A percentile compares a stretch with the other conserved stretches of the same genome.
These are phyloP conservation scores for Drosophila austrosaltans DNA, from an alignment of 2,888 invertebrate species.

Conservation along the genomic window DNA sequence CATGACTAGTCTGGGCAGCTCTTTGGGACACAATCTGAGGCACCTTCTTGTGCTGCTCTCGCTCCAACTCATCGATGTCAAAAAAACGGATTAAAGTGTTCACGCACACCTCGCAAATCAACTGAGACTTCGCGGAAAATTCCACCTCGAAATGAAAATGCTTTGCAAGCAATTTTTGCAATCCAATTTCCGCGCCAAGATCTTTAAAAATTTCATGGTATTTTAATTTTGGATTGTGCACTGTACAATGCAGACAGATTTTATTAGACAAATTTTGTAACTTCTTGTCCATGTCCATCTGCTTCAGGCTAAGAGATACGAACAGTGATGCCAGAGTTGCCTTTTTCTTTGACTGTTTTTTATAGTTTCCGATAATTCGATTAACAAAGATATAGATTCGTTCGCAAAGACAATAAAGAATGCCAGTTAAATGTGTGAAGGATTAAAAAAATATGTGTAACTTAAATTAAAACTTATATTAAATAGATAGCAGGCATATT, in stretches of 20 bases:
- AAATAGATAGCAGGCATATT: too few relatives aligned
- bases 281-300: constrained; percentile 72
- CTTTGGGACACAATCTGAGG: too few relatives aligned
- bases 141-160: constrained; percentile 69
- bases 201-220: constrained; percentile 80
- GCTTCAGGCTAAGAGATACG: constrained; percentile 29
- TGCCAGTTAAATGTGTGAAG: not conserved
- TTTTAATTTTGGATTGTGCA: constrained; percentile 52
- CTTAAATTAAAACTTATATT: too few relatives aligned
- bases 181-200: constrained; percentile 76
- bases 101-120: constrained; percentile 75
- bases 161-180: constrained; percentile 66
- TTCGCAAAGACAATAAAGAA: too few relatives aligned
- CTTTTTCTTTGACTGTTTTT: not conserved
- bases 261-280: constrained; percentile 21
- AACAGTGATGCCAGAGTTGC: not conserved
- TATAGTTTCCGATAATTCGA: not conserved
- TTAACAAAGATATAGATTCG: too few relatives aligned
- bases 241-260: constrained; percentile 73
- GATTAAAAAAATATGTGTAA: too few relatives aligned
- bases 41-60: constrained; percentile 35
- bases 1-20: too few relatives aligned
- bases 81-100: constrained; percentile 75
- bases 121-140: constrained; percentile 41
- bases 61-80: constrained; percentile 71